Conservation (phyloP, 2,888 invertebrate genomes). For the Unio delphinus region DNA sequence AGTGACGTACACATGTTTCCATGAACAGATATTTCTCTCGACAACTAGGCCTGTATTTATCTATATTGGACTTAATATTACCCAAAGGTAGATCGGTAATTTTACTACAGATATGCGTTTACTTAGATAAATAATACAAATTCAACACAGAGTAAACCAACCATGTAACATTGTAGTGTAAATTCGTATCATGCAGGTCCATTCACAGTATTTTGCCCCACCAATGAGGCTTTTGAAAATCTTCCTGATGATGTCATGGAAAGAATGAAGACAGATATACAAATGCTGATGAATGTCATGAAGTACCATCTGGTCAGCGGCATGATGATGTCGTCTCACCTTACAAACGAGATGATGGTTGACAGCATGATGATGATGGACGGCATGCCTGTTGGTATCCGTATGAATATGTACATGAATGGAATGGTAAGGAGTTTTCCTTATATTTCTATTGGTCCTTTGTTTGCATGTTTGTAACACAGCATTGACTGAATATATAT, state of each 20-base stretch:
- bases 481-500: too few relatives aligned
- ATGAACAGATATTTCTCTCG: too few relatives aligned
- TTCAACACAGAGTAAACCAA: too few relatives aligned
- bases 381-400: constrained; percentile 21
- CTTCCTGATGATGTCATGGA: constrained; percentile 31
- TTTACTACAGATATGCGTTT: too few relatives aligned
- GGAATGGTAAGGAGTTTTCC: constrained; percentile 26
- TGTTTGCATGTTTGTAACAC: too few relatives aligned
- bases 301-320: constrained; percentile 67
- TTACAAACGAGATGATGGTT: constrained; percentile 37
- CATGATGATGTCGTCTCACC: constrained; percentile 42
- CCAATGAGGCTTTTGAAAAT: constrained; percentile 41
- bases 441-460: too few relatives aligned
- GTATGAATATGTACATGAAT: constrained; percentile 44
- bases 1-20: too few relatives aligned
- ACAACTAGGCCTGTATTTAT: too few relatives aligned
- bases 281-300: constrained; percentile 47
- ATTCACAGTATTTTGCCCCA: constrained; percentile 50
- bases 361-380: constrained; percentile 25
- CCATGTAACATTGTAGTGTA: constrained; percentile 13
- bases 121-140: neutral
- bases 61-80: too few relatives aligned
- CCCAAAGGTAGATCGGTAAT: neutral
- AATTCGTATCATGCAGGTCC: constrained; percentile 29
- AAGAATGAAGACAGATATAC: constrained; percentile 31